Evolutionary conservation across 2,113 vertebrate genomes (phyloP).

Genomic region (Odocoileus hemionus): DNA sequence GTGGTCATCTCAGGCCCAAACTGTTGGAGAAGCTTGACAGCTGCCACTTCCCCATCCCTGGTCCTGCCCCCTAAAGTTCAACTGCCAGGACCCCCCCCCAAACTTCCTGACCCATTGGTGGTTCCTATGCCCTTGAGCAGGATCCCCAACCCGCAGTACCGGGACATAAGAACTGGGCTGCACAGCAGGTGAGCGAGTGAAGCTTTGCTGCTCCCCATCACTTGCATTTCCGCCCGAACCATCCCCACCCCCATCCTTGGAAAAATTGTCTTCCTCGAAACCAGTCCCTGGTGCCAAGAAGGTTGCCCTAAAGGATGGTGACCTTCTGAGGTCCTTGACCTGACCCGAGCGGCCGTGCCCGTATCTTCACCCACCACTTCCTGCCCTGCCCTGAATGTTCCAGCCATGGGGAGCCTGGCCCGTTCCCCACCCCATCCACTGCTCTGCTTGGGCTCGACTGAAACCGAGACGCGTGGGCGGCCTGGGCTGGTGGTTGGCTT

Average conservation of each 20-base stretch:
- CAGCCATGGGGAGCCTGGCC: background rate
- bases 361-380: background rate
- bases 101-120: background rate
- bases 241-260: background rate
- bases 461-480: background rate
- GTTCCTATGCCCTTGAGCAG: background rate
- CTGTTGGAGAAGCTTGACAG: background rate
- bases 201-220: background rate
- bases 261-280: background rate
- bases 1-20: background rate
- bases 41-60: accelerated
- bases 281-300: background rate
- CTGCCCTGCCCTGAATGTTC: background rate
- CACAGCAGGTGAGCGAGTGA: background rate
- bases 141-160: background rate
- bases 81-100: too few species aligned
- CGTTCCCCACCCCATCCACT: background rate
- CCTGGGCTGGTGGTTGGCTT: background rate
- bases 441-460: background rate
- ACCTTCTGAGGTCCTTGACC: background rate
- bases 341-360: accelerated
- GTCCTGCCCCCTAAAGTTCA: accelerated
- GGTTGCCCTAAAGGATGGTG: background rate
- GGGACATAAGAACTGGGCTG: background rate
- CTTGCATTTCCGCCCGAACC: background rate